phyloP scores from a whole-genome alignment of 30 jellyfish, hydroid and myxozoan species.

The Catostylus mosaicus region DNA sequence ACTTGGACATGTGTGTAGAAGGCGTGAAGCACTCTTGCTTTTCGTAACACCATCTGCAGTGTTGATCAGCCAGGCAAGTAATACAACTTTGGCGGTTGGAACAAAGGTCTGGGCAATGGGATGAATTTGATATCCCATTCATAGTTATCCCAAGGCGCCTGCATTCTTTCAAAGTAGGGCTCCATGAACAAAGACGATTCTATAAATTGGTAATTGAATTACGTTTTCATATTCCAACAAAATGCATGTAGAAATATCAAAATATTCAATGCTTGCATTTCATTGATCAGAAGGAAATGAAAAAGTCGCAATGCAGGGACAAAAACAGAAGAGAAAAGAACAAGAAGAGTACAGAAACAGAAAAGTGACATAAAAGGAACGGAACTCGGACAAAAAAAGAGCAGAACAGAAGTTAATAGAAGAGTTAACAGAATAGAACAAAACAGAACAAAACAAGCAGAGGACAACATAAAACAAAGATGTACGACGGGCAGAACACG shows the following conservation, averaged over 20 bases:
- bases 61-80: constrained; percentile 24
- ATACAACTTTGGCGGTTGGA: constrained; percentile 34
- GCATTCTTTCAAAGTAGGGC: constrained; percentile 1
- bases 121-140: constrained; percentile 5
- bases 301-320: background rate
- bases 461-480: background rate
- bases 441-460: background rate
- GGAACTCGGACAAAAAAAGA: background rate
- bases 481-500: background rate
- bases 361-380: background rate
- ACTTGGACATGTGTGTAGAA: constrained; percentile 38
- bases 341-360: background rate
- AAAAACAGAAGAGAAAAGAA: too few relatives aligned
- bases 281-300: background rate
- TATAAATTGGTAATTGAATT: too few relatives aligned
- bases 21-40: constrained; percentile 57
- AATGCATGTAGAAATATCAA: background rate
- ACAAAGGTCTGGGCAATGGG: constrained; percentile 35
- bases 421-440: background rate
- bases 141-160: constrained; percentile 27
- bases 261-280: background rate
- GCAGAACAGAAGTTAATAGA: background rate
- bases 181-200: constrained; percentile 60
- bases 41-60: constrained; percentile 79
- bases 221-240: too few relatives aligned